Evolutionary conservation across 2,113 vertebrate species (phyloP).

Genomic region (Nymphicus hollandicus): DNA sequence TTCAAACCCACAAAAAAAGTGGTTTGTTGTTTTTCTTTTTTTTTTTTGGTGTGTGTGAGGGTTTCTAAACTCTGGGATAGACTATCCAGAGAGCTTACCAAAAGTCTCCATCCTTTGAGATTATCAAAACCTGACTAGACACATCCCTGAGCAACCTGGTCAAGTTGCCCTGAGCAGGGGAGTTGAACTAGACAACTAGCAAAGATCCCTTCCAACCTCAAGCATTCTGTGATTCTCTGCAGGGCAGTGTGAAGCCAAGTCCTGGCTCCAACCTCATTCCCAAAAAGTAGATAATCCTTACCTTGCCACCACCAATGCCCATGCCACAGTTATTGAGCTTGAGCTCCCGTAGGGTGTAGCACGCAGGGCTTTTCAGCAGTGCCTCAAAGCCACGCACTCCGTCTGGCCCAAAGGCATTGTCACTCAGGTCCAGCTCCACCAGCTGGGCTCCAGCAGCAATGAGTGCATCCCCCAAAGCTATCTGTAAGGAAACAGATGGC

Average conservation of each 20-base stretch:
- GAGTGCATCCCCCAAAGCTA: slow-evolving; percentile 88
- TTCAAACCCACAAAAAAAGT: not conserved
- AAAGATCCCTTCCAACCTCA: not conserved
- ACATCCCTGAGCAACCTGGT: not conserved
- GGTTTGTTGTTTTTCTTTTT: not conserved
- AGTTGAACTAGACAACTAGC: not conserved
- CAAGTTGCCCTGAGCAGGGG: not conserved
- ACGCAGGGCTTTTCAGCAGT: slow-evolving; percentile 86
- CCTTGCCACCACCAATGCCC: slow-evolving; percentile 97
- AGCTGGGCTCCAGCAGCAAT: slow-evolving; percentile 87
- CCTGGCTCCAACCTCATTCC: not conserved
- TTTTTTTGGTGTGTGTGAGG: not conserved
- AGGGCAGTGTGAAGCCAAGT: not conserved
- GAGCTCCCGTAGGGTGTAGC: slow-evolving; percentile 88
- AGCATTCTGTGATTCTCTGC: not conserved
- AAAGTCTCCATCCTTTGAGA: not conserved
- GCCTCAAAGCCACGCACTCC: slow-evolving; percentile 91
- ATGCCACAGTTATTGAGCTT: slow-evolving; percentile 98
- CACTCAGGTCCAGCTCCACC: slow-evolving; percentile 91
- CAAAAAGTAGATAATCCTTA: slow-evolving; percentile 15
- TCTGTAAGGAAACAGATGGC: slow-evolving; percentile 73
- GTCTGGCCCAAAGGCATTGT: slow-evolving; percentile 97
- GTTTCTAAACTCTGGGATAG: not conserved
- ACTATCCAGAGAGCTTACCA: not conserved
- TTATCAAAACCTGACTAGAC: not conserved